phyloP scores from a whole-genome alignment of 1,140 invertebrate species.

The Pararge aegeria region DNA sequence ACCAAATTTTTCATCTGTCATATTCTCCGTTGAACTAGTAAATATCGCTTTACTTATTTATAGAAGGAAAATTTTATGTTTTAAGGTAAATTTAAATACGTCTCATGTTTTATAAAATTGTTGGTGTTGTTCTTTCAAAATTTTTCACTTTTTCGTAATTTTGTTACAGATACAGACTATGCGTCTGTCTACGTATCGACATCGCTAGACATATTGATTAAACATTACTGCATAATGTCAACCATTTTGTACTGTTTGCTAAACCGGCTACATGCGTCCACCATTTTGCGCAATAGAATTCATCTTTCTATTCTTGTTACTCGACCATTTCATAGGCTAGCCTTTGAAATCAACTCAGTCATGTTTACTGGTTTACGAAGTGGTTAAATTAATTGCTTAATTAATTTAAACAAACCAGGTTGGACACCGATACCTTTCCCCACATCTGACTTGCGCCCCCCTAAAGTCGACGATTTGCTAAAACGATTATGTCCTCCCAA shows the following conservation, averaged over 20 bases:
- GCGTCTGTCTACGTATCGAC: constrained; percentile 21
- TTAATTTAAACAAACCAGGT: neutral
- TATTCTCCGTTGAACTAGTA: neutral
- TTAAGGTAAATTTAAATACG: neutral
- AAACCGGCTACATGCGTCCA: constrained; percentile 49
- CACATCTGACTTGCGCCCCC: neutral
- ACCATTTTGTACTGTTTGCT: constrained; percentile 64
- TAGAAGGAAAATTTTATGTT: neutral
- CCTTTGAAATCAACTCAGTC: neutral
- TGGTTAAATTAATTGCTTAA: neutral
- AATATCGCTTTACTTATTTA: too few relatives aligned
- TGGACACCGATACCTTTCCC: neutral
- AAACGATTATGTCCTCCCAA: constrained; percentile 31
- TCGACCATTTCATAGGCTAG: neutral
- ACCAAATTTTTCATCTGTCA: neutral
- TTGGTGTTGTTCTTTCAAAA: neutral
- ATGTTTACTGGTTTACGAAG: neutral
- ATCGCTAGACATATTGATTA: constrained; percentile 57
- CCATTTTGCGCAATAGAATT: constrained; percentile 49
- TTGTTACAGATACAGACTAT: constrained; percentile 20
- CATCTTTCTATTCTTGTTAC: constrained; percentile 1
- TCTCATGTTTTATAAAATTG: too few relatives aligned
- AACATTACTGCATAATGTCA: constrained; percentile 66
- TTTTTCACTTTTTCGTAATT: neutral
- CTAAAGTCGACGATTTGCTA: constrained; percentile 23